Evolutionary conservation across 2,113 vertebrate genomes (phyloP), one percentile per base, ranked within the genome.

Genomic region (Rhinogobius similis): DNA sequence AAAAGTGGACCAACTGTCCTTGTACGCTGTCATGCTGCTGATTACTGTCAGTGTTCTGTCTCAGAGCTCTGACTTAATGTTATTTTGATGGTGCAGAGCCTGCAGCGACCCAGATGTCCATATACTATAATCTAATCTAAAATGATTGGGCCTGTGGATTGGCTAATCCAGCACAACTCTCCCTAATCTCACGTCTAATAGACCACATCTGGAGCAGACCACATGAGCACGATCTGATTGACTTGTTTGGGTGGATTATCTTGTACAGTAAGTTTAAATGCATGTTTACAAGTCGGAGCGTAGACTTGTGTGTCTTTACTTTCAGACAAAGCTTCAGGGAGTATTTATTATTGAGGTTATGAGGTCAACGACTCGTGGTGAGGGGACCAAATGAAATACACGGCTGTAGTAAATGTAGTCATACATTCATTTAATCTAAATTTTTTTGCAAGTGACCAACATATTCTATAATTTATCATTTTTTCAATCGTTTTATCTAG

Each of bases 101-200:
- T 78, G 81, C 81, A 71, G 82, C 62, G 50, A 77, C 84, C 88
- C 86, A 88, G 84, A 92, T 90, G 87, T 90, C 80, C 86, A 77
- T 77, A 79, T 78, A 82, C 62, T 81, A 89, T 91, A 90, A 92
- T 91, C 89, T 89, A 91, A 91, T 90, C 89, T 85, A 77, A 84
- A 12, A 90, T 75, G 75, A 77, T 83, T 87, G 86, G 76, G 79
- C 66, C 86, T 81, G 78, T 59, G 79, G 82, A 90, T 85, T 89
- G 89, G 86, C 88, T 91, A 91, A 91, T 91, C 88, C 90, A 83
- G 82, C 78, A 84, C 79, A 80, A 82, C 84, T 83, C 68, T 70
- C 80, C 67, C 68, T 89, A 91, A 90, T 90, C 87, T 88, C 79
- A 79, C 59, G 41, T 78, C 75, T 89, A 86, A 89, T 84, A 78